Conservation (phyloP, 2,797 vertebrate species). For the Rhincodon typus region DNA sequence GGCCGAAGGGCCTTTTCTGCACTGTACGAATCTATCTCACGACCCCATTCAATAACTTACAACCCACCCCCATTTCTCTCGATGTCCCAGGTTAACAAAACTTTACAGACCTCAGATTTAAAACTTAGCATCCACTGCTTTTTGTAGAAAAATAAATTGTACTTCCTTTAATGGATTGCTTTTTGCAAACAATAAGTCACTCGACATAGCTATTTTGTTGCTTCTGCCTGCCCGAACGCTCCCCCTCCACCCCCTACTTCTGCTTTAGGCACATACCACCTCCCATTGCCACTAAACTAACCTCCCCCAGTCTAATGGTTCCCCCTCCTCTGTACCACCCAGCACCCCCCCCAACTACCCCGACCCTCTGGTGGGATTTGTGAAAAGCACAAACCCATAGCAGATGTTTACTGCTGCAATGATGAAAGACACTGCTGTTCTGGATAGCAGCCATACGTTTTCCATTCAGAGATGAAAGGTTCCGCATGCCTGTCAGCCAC, state of each 20-base stretch:
- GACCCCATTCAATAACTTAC: background rate
- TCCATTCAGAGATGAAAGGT: slow-evolving; percentile 76
- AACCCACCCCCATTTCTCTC: background rate
- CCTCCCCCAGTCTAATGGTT: slow-evolving; percentile 47
- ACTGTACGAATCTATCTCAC: too few species aligned
- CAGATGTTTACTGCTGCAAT: slow-evolving; percentile 66
- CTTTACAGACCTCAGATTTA: too few species aligned
- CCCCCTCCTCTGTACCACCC: slow-evolving; percentile 43
- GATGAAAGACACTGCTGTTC: slow-evolving; percentile 78
- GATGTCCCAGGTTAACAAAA: background rate
- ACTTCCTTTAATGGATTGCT: background rate
- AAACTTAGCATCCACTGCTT: background rate
- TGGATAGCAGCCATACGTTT: slow-evolving; percentile 73
- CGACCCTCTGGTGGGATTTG: slow-evolving; percentile 50
- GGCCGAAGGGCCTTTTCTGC: too few species aligned
- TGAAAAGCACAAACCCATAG: slow-evolving; percentile 67
- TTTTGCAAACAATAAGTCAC: background rate
- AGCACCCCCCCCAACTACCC: slow-evolving; percentile 44
- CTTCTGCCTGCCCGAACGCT: slow-evolving; percentile 38
- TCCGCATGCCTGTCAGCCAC: slow-evolving; percentile 65
- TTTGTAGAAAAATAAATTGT: background rate
- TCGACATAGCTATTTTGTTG: slow-evolving; percentile 29
- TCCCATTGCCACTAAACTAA: slow-evolving; percentile 40
- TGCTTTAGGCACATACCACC: slow-evolving; percentile 40
- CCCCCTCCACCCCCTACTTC: slow-evolving; percentile 37